Base-by-base conservation (phyloP, 2,888 invertebrate species). In the Spilarctia lutea region DNA sequence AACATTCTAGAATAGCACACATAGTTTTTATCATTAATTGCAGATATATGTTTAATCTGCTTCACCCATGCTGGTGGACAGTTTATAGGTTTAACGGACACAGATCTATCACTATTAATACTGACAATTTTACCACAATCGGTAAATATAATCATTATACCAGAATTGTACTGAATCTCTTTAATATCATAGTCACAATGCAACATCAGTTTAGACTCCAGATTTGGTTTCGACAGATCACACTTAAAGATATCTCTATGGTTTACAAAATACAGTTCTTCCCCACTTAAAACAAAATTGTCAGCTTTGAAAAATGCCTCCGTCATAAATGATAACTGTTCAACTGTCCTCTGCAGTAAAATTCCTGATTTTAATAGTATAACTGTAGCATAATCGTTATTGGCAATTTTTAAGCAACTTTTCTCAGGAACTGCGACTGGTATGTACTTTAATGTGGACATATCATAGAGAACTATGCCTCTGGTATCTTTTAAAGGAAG, bases 1-100 rank as follows among this genome's bases (percentile, higher is more conserved):
- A 95, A 76, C 80, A 92, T 91, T 39, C 93, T 81, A 0, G 95
- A 95, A 76, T 94, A 94, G 77, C 92, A 94, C 3, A 95, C 90
- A 80, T 90, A 94, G 73, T 94, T 94, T 65, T 81, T 90, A 48
- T 92, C 89, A 68, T 94, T 91, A 3, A 94, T 86, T 1, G 90
- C 90, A 78, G 82, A 79, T 11, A 94, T 86, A 75, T 93, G 87
- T 79, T 91, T 92, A 0, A 94, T 91, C 60, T 93, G 93, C 60
- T 86, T 88, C 2, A 92, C 83, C 94, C 94, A 94, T 85, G 93
- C 93, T 3, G 87, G 84, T 0, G 94, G 94, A 68, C 90, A 90
- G 1, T 82, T 86, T 52, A 94, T 85, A 2, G 86, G 75, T 75
- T 89, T 90, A 0, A 88, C 84, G 2, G 73, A 73, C 0, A 89